These are phyloP conservation scores for Sander vitreus DNA, from an alignment of 2,113 vertebrate species.

Conservation along the genomic window DNA sequence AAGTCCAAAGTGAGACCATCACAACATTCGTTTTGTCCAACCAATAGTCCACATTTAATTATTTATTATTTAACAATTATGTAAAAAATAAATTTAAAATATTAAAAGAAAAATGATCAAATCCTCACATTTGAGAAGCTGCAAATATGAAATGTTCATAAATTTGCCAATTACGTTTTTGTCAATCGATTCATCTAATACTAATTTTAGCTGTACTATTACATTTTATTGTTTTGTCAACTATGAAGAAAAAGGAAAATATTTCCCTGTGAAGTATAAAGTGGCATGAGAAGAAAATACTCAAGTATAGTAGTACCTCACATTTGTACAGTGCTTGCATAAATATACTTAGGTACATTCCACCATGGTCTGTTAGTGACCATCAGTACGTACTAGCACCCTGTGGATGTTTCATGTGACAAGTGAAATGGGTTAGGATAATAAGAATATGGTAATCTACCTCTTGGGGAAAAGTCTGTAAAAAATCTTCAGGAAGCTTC, in stretches of 20 bases:
- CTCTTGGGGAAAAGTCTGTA: slow-evolving; percentile 50
- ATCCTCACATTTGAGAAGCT: neutral
- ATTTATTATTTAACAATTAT: no score
- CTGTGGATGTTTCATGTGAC: neutral
- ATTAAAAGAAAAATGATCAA: no score
- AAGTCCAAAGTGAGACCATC: no score
- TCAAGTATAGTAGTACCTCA: neutral
- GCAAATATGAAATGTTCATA: neutral
- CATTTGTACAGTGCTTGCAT: neutral
- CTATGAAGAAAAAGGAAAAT: neutral
- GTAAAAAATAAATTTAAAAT: no score
- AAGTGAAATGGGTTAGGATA: neutral
- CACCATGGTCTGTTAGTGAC: neutral
- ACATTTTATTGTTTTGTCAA: neutral
- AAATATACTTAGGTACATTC: neutral
- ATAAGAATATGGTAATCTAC: slow-evolving; percentile 51
- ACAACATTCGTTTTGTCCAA: no score
- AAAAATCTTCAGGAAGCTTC: slow-evolving; percentile 63
- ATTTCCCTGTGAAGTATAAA: neutral
- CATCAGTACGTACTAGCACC: neutral
- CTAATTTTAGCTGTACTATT: neutral
- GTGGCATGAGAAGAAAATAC: neutral
- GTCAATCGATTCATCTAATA: neutral
- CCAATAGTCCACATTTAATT: no score
- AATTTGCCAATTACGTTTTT: neutral